Evolutionary conservation across 2,113 vertebrate species (phyloP).

Genomic region (Jacana jacana): DNA sequence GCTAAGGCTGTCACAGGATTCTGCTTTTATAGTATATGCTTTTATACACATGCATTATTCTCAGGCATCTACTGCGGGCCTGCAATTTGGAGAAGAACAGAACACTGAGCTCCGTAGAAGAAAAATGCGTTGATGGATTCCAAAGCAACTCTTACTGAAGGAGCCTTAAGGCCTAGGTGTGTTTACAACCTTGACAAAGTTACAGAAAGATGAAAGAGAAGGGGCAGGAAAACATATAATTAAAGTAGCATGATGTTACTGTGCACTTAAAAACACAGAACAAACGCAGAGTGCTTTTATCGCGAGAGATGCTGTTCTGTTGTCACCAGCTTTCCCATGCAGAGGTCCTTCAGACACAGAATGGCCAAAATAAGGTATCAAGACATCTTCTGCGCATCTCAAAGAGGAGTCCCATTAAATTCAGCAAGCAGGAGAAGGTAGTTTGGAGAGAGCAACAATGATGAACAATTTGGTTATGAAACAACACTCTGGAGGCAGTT

Average conservation of each 20-base stretch:
- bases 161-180: conserved; percentile 61
- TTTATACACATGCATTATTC: background rate
- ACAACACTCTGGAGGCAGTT: conserved; percentile 28
- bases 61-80: background rate
- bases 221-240: conserved; percentile 56
- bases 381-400: background rate
- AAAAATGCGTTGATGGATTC: conserved; percentile 14
- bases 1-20: background rate
- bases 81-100: conserved; percentile 17
- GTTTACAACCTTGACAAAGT: conserved; percentile 56
- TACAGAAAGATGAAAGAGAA: conserved; percentile 60
- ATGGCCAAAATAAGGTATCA: background rate
- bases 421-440: background rate
- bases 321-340: background rate
- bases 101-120: background rate
- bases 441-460: background rate
- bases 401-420: background rate
- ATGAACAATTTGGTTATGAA: conserved; percentile 28
- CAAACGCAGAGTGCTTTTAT: background rate
- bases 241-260: conserved; percentile 48
- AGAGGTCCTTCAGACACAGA: background rate
- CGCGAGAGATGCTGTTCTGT: background rate
- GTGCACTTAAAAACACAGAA: background rate
- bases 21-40: background rate
- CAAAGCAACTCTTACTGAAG: conserved; percentile 15